Evolutionary conservation across 1,140 invertebrate genomes (phyloP), one percentile per base, ranked within the genome.

Genomic region (Aphelinus atriplicis): DNA sequence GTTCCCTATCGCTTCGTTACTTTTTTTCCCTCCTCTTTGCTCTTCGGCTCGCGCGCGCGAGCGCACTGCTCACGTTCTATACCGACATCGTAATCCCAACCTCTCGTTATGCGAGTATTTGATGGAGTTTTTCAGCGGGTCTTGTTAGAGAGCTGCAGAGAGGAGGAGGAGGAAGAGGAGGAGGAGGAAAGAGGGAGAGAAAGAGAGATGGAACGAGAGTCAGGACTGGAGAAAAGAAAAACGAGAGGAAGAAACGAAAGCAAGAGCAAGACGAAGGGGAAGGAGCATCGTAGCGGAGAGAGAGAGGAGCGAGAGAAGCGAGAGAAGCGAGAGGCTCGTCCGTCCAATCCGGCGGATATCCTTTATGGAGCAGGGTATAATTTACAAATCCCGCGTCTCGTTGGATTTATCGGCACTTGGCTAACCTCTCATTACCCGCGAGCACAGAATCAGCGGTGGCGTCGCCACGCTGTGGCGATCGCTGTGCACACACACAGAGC

Each of bases 321-420:
- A 64, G 61, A 68, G 56, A n/a, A 26, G 70, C 68, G 46, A 68
- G 58, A 45, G 56, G 61, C 43, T 53, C 42, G 62, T 47, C 10
- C 69, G 42, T 72, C 75, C 75, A 72, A 76, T 72, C n/a, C 75
- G 70, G 75, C 70, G 75, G 75, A 76, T 76, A 76, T 76, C 75
- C 75, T 77, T 81, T 81, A 81, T 80, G 80, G 81, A 82, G 81
- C 86, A 88, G 86, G 87, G 85, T 88, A 84, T 87, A 88, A 88
- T 88, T 88, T 88, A 88, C 86, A 87, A 88, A 88, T 88, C 85
- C 86, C 81, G 84, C 82, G 86, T 84, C 83, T 83, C 83, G 85
- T 78, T 88, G 86, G 84, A 87, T 88, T 87, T 88, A 88, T 88
- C 86, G 86, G 84, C 82, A 84, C 84, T 88, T 85, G 80, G 80